phyloP scores from a whole-genome alignment of 2,888 invertebrate species.

The Folsomia manolachei region DNA sequence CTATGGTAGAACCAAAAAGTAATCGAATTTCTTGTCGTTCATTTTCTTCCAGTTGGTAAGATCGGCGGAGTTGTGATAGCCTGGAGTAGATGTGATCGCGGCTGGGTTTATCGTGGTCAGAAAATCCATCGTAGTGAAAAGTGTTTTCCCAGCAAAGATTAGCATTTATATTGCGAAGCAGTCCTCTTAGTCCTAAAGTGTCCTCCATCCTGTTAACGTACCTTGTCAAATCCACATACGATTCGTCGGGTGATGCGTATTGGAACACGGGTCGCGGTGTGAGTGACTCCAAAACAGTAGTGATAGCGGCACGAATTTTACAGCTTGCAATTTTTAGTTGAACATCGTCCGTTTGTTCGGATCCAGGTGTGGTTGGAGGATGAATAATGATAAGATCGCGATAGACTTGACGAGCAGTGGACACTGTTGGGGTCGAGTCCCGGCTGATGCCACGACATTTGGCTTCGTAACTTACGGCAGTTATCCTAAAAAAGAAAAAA shows the following conservation, averaged over 20 bases:
- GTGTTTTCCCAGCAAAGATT: background rate
- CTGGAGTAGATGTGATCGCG: no score
- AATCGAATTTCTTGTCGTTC: background rate
- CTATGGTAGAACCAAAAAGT: background rate
- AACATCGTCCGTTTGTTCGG: background rate
- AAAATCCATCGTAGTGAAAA: background rate
- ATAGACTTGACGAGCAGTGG: background rate
- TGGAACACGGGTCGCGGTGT: background rate
- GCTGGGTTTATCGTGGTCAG: background rate
- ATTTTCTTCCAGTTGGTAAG: background rate
- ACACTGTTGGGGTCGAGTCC: background rate
- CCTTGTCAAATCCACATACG: background rate
- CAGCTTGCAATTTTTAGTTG: background rate
- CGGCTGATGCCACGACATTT: conserved; percentile 1
- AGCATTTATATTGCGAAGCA: background rate
- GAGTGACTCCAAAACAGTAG: background rate
- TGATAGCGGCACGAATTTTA: background rate
- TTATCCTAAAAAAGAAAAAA: background rate
- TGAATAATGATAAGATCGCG: background rate
- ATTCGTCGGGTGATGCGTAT: conserved; percentile 1
- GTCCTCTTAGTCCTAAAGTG: background rate
- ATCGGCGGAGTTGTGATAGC: background rate
- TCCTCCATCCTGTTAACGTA: background rate
- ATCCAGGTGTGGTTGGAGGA: no score
- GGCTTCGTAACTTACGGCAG: conserved; percentile 3